These are phyloP conservation scores for Amblyraja radiata DNA, from an alignment of 2,797 vertebrate species.

Conservation along the genomic window DNA sequence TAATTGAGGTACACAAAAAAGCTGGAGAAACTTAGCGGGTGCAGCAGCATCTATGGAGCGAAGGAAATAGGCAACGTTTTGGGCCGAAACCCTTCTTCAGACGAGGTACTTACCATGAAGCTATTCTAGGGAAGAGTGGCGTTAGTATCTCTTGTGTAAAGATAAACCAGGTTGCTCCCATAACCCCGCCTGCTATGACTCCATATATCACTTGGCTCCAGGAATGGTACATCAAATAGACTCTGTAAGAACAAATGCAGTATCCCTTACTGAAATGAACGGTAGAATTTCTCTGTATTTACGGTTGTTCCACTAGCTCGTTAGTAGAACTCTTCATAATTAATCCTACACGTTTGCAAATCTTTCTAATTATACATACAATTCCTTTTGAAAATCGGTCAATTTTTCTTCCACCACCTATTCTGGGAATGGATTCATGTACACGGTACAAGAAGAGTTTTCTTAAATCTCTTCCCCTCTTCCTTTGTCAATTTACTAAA, in stretches of 20 bases:
- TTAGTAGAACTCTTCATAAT: neutral
- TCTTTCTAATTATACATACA: neutral
- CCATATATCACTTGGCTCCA: slow-evolving; percentile 95
- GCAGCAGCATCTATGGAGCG: too few species aligned
- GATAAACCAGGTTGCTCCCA: slow-evolving; percentile 86
- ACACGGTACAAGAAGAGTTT: neutral
- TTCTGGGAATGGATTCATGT: neutral
- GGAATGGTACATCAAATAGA: slow-evolving; percentile 94
- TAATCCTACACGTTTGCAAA: neutral
- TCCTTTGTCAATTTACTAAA: neutral
- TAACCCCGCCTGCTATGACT: slow-evolving; percentile 73
- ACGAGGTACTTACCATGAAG: slow-evolving; percentile 75
- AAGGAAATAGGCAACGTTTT: too few species aligned
- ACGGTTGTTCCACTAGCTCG: neutral
- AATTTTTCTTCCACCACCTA: neutral
- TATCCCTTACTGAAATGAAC: neutral
- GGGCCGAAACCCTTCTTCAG: too few species aligned
- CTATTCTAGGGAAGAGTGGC: slow-evolving; percentile 93
- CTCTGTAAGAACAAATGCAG: slow-evolving; percentile 59
- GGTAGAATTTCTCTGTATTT: neutral
- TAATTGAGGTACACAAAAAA: slow-evolving; percentile 34
- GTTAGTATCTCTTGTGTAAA: slow-evolving; percentile 95
- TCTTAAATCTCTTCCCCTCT: neutral
- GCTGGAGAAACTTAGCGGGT: too few species aligned
- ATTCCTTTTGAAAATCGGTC: neutral